These are phyloP conservation scores for Budorcas taxicolor DNA, from an alignment of 2,113 vertebrate genomes.

Conservation along the genomic window DNA sequence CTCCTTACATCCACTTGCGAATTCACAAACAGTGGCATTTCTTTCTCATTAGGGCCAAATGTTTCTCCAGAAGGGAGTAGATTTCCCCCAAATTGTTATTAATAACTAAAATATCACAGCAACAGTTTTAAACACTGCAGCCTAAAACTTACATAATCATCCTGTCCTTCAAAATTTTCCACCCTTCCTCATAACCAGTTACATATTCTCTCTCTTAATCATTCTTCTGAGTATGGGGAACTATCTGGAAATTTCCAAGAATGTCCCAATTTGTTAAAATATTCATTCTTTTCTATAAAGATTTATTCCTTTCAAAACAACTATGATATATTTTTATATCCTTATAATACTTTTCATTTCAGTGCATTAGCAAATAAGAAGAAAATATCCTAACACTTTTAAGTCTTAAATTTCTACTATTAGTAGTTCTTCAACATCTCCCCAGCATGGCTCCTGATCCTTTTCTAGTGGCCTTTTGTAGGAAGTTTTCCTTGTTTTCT, in stretches of 20 bases:
- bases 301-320: constrained; percentile 22
- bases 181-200: constrained; percentile 55
- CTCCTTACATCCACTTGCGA: constrained; percentile 1
- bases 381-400: not conserved
- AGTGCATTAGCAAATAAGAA: not conserved
- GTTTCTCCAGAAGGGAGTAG: constrained; percentile 45
- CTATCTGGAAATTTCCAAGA: constrained; percentile 69
- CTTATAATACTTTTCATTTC: not conserved
- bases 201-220: constrained; percentile 56
- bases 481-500: not conserved
- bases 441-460: not conserved
- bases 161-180: constrained; percentile 67
- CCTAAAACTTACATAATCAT: constrained; percentile 63
- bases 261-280: constrained; percentile 1
- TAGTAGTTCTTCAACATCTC: not conserved
- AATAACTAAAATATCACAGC: constrained; percentile 61
- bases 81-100: constrained; percentile 69
- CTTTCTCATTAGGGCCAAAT: constrained; percentile 49
- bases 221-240: constrained; percentile 53
- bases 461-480: not conserved
- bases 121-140: constrained; percentile 43
- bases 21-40: constrained; percentile 49
- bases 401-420: not conserved
- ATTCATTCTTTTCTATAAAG: constrained; percentile 38
- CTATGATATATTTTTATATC: not conserved